Conservation (phyloP, 2,797 vertebrate species). For the Alosa sapidissima region DNA sequence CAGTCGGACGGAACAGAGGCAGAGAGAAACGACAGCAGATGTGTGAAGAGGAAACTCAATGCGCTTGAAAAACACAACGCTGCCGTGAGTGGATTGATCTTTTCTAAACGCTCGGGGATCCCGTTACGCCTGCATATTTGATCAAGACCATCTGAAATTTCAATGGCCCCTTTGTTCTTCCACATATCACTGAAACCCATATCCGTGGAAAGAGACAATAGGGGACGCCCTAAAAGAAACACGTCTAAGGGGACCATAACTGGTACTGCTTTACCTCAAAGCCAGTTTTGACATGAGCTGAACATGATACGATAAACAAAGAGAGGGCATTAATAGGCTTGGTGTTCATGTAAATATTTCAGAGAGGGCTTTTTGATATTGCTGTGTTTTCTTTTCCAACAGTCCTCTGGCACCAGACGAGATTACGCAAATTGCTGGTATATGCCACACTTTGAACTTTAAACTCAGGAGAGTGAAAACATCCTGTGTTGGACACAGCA, state of each 20-base stretch:
- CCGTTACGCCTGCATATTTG: slow-evolving; percentile 49
- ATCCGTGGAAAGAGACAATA: slow-evolving; percentile 47
- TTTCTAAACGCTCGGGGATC: slow-evolving; percentile 35
- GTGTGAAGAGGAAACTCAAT: slow-evolving; percentile 39
- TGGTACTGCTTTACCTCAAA: slow-evolving; percentile 29
- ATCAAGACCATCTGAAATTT: slow-evolving; percentile 46
- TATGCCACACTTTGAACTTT: slow-evolving; percentile 27
- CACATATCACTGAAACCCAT: slow-evolving; percentile 48
- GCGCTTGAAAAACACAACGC: slow-evolving; percentile 35
- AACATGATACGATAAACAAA: slow-evolving; percentile 31
- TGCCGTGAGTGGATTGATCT: slow-evolving; percentile 32
- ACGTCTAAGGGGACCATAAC: slow-evolving; percentile 19
- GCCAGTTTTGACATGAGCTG: slow-evolving; percentile 37
- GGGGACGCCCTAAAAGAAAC: slow-evolving; percentile 38
- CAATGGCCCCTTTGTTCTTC: slow-evolving; percentile 41
- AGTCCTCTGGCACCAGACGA: slow-evolving; percentile 29
- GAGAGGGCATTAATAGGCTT: slow-evolving; percentile 25
- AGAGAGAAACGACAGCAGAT: slow-evolving; percentile 27
- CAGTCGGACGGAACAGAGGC: background rate
- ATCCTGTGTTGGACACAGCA: slow-evolving; percentile 38
- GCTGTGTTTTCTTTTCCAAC: slow-evolving; percentile 36
- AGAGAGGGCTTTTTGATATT: slow-evolving; percentile 14
- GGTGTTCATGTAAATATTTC: slow-evolving; percentile 32
- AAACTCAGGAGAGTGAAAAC: slow-evolving; percentile 31
- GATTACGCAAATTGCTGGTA: slow-evolving; percentile 33